A percentile compares a stretch with the other conserved stretches of the same genome.
phyloP scores from a whole-genome alignment of 2,797 vertebrate species.

The Rhinichthys osculus region DNA sequence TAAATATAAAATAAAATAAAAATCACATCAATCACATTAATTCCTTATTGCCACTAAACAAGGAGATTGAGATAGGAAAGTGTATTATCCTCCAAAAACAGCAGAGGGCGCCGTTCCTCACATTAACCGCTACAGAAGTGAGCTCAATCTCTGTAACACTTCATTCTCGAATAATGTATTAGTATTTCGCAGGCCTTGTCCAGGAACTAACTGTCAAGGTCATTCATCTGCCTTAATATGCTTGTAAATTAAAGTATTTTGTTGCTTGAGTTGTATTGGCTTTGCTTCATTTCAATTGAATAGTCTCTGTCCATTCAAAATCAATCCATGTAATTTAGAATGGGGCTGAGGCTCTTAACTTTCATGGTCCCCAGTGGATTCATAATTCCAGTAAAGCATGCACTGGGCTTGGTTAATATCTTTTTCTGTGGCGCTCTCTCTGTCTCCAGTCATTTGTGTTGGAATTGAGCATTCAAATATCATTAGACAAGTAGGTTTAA shows the following conservation, averaged over 20 bases:
- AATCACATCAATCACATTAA: not conserved
- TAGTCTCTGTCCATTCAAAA: not conserved
- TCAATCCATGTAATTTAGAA: not conserved
- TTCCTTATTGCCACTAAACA: not conserved
- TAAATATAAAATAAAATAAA: not conserved
- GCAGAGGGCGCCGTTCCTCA: constrained; percentile 34
- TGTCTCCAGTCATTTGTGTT: not conserved
- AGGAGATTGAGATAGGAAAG: not conserved
- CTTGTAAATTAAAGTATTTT: not conserved
- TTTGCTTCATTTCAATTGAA: not conserved
- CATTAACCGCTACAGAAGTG: not conserved
- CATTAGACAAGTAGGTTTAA: not conserved
- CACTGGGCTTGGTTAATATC: not conserved
- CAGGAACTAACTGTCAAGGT: constrained; percentile 14
- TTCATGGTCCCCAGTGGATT: not conserved
- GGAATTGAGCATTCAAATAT: not conserved
- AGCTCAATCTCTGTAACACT: not conserved
- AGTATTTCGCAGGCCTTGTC: not conserved
- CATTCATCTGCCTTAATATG: not conserved
- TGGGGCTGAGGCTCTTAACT: not conserved
- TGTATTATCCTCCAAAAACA: not conserved
- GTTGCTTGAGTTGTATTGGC: not conserved
- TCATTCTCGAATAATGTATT: not conserved
- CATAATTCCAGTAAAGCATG: not conserved
- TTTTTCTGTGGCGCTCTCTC: not conserved